A percentile compares a stretch with the other conserved stretches of the same genome.
Evolutionary conservation across 2,797 vertebrate species (phyloP).

Genomic region (Chrysolophus pictus): DNA sequence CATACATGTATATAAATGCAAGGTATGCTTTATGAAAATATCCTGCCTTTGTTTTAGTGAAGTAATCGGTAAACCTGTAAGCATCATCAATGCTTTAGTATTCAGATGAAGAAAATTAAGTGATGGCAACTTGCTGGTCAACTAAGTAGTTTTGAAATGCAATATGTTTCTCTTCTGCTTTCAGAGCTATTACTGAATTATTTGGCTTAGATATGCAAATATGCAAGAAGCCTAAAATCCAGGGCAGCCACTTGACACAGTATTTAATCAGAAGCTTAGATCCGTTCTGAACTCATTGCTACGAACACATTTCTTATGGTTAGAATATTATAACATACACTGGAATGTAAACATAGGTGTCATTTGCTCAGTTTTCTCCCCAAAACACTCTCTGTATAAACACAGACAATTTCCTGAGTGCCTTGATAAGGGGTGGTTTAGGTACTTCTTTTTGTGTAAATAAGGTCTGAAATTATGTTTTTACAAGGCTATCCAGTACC

Average conservation of each 20-base stretch:
- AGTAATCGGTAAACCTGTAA: neutral
- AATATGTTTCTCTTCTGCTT: neutral
- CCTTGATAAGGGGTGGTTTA: neutral
- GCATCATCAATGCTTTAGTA: neutral
- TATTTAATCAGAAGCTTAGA: neutral
- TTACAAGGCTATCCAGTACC: neutral
- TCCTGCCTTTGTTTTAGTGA: neutral
- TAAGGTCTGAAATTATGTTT: neutral
- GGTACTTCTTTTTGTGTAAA: neutral
- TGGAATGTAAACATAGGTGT: neutral
- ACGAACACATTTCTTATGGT: neutral
- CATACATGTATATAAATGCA: neutral
- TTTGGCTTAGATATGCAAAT: neutral
- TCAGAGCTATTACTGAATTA: neutral
- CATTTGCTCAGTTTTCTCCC: neutral
- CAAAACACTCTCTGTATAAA: neutral
- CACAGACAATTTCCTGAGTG: neutral
- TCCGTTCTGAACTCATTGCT: neutral
- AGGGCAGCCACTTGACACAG: neutral
- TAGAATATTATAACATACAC: neutral
- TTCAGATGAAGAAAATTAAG: neutral
- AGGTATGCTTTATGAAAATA: neutral
- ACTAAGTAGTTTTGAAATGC: neutral
- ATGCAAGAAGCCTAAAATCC: neutral
- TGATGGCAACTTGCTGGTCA: neutral